Conservation (phyloP, 2,888 invertebrate genomes). For the Sinhomidia bicolor region DNA sequence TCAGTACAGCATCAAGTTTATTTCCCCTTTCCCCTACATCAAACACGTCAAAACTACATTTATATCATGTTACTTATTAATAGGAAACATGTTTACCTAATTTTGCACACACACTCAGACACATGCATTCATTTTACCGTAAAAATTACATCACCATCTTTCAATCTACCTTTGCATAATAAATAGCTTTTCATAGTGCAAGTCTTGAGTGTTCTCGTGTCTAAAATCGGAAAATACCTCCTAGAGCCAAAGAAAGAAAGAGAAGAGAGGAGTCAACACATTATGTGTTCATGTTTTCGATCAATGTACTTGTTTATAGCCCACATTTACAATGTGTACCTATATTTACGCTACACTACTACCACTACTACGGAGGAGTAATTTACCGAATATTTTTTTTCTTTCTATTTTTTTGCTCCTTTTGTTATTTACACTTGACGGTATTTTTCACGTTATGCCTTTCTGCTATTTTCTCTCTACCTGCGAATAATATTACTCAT, state of each 20-base stretch:
- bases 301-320: not conserved
- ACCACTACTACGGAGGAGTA: not conserved
- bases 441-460: constrained; percentile 56
- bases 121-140: not conserved
- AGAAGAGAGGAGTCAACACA: not conserved
- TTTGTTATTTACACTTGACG: constrained; percentile 55
- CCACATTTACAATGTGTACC: not conserved
- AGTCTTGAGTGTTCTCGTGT: not conserved
- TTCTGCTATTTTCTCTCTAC: constrained; percentile 4
- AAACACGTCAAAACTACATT: too few species aligned
- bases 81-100: not conserved
- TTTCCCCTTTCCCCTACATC: too few species aligned
- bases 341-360: not conserved
- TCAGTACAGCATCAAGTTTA: too few species aligned
- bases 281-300: not conserved
- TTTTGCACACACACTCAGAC: not conserved
- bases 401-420: constrained; percentile 33
- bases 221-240: constrained; percentile 31
- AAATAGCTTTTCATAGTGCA: not conserved
- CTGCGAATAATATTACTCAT: constrained; percentile 19
- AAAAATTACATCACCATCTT: constrained; percentile 2
- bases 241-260: constrained; percentile 10
- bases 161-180: not conserved
- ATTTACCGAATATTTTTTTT: constrained; percentile 17
- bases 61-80: not conserved